A percentile compares a stretch with the other conserved stretches of the same genome.
phyloP scores from a whole-genome alignment of 2,797 vertebrate genomes.

The Halcyon leucocephala region DNA sequence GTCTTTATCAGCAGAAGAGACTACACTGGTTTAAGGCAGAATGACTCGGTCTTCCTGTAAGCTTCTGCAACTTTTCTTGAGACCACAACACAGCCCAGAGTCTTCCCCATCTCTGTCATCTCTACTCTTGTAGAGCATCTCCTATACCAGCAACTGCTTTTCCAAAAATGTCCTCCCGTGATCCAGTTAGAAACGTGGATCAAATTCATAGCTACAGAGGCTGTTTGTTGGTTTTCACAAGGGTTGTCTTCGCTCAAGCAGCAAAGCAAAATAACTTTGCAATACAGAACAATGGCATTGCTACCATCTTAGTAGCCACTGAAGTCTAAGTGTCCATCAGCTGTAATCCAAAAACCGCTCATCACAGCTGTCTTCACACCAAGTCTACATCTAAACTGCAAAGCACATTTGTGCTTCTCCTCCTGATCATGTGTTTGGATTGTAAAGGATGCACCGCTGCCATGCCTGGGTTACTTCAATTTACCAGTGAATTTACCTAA shows the following conservation, averaged over 20 bases:
- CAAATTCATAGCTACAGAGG: background rate
- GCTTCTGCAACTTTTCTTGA: background rate
- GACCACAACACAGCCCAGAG: background rate
- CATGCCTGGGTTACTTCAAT: background rate
- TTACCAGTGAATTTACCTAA: background rate
- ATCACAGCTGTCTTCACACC: rapidly evolving
- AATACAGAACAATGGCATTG: too few relatives aligned
- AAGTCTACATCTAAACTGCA: background rate
- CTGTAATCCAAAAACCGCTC: background rate
- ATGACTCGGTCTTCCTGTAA: background rate
- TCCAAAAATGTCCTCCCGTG: background rate
- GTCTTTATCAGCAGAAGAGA: background rate
- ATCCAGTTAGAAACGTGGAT: background rate
- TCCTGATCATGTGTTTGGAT: background rate
- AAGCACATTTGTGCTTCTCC: background rate
- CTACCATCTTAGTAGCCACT: too few relatives aligned
- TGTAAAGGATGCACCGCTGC: background rate
- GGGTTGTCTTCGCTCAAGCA: background rate
- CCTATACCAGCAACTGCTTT: background rate
- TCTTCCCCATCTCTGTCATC: background rate
- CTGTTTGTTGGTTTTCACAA: background rate
- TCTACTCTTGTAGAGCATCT: background rate
- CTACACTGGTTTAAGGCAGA: background rate
- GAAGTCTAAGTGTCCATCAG: background rate
- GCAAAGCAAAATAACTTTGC: background rate